Base-by-base conservation (phyloP, 2,888 invertebrate genomes). In the Podabrus alpinus region DNA sequence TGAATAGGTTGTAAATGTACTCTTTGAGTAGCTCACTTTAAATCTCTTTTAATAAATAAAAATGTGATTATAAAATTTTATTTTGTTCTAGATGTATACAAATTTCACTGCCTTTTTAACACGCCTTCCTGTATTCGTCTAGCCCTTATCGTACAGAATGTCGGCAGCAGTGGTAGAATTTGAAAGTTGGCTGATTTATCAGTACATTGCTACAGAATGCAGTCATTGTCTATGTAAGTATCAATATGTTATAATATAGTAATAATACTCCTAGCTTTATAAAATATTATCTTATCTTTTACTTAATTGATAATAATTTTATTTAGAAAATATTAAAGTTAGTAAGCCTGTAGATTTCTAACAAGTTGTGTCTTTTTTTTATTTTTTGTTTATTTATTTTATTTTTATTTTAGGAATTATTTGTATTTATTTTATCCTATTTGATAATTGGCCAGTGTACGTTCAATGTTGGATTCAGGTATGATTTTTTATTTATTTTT, bases 181-280 rank as follows among this genome's bases (percentile, higher is more conserved):
- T 85, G 92, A 92, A 85, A 91, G 92, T 85, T 92, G 92, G 92
- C 88, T 92, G 82, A 91, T 92, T 86, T 92, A 92, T 87, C 92
- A 92, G 83, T 92, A 91, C 87, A 90, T 92, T 80, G 89, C 91
- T 82, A 91, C 91, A 81, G 92, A 92, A 87, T 92, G 92, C 86
- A 91, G 90, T 87, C 89, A 91, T 80, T 91, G 91, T 83, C 88
- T 91, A 83, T 92, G 92, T 92, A 88, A 90, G 92, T 91, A 87
- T 62, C 15, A 61, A 17, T 5, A 15, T n/a, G 15, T 15, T 5
- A 62, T 17, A 13, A 15, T 61, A 70, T 64, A 17, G 19, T 73
- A 25, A 71, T 61, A 68, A 66, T 74, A n/a, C n/a, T n/a, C n/a
- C n/a, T n/a, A 76, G 17, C 21, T 10, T 25, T 10, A 25, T 11